Evolutionary conservation across 2,113 vertebrate genomes (phyloP), one percentile per base, ranked within the genome.

Genomic region (Eretmochelys imbricata): DNA sequence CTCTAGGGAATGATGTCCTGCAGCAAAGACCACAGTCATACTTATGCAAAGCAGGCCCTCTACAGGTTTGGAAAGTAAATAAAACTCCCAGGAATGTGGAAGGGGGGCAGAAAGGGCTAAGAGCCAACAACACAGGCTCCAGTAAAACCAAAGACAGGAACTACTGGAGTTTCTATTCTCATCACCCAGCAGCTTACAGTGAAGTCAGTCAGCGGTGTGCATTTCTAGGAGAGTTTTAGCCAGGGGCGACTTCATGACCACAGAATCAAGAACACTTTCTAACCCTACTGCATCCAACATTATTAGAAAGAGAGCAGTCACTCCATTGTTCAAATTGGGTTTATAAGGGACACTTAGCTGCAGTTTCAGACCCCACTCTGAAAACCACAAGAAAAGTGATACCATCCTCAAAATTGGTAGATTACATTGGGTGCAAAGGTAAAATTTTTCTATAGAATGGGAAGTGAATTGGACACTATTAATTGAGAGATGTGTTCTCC

Each of bases 141-240:
- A 5, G 20, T 35, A 82, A 65, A 88, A 90, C 27, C 78, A 88
- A 80, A 65, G 59, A 86, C 87, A 89, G 76, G n/a, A 86, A 85
- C 92, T 65, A 93, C 42, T 3, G 0, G 55, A 53, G 84, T 53
- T 80, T 57, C 24, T 57, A 5, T 27, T 82, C 51, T 46, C 38
- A 89, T 84, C 92, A 69, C 31, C 9, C 79, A 53, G 79, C 50
- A 35, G 29, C 14, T 29, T 16, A 19, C 38, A 75, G 20, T 75
- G 22, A 75, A 10, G 9, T 49, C 57, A 22, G 10, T 75, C 38
- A 42, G 79, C 25, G 57, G 90, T 51, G 42, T 80, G 83, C 0
- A 0, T 38, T 82, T 51, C 3, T 0, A 53, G 22, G 19, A 35
- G 7, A 0, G 0, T 11, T 87, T 38, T 75, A 0, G 1, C 4